These are phyloP conservation scores for Mylabris phalerata DNA, from an alignment of 1,140 invertebrate genomes.

Conservation along the genomic window DNA sequence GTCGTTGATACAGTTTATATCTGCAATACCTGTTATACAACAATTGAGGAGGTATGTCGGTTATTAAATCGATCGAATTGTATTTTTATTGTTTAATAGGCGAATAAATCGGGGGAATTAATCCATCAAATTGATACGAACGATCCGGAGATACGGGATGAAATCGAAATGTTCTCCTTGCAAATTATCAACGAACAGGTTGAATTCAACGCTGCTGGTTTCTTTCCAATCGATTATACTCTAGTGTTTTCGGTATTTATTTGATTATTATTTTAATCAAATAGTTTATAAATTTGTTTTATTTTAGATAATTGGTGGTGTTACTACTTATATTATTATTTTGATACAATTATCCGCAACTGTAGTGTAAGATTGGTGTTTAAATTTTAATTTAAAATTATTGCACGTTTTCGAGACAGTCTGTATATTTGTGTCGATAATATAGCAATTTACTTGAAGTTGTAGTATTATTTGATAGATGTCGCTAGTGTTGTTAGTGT, in stretches of 20 bases:
- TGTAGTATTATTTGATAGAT: too few relatives aligned
- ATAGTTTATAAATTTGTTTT: not conserved
- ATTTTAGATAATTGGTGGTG: conserved; percentile 23
- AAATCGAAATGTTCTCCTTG: conserved; percentile 26
- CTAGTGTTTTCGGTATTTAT: conserved; percentile 24
- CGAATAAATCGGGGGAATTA: conserved; percentile 17
- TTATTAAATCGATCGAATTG: not conserved
- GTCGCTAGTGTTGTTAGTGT: too few relatives aligned
- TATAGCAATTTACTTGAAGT: too few relatives aligned
- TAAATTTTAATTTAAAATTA: too few relatives aligned
- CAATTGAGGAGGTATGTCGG: conserved; percentile 3
- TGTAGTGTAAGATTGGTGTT: not conserved
- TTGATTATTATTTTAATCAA: not conserved
- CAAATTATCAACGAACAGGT: conserved; percentile 24
- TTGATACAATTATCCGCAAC: conserved; percentile 21
- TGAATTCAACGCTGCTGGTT: conserved; percentile 25
- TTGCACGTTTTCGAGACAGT: too few relatives aligned
- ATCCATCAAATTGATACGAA: conserved; percentile 23
- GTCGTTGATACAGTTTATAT: not conserved
- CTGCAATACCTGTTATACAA: conserved; percentile 1
- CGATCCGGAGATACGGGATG: conserved; percentile 18
- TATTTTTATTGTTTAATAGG: conserved; percentile 7
- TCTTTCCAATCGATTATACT: conserved; percentile 24
- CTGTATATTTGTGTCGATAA: too few relatives aligned
- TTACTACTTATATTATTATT: conserved; percentile 26